Evolutionary conservation across 2,888 invertebrate genomes (phyloP).

Genomic region (Eupithecia vulgata): DNA sequence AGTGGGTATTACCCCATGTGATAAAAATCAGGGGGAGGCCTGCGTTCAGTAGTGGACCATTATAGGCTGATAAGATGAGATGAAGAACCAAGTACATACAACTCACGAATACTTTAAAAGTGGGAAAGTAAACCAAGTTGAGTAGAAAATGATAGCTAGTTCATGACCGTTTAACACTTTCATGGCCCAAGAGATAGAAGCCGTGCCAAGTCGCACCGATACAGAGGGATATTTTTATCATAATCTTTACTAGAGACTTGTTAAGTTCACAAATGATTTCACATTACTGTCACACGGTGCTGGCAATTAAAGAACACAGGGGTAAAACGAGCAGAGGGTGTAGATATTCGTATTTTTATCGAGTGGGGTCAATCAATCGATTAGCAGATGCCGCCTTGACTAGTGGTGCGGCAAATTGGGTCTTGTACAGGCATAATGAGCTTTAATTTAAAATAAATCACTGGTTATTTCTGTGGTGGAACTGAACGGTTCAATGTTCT

Average conservation of each 20-base stretch:
- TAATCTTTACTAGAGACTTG: constrained; percentile 23
- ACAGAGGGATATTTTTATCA: too few relatives aligned
- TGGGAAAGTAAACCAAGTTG: neutral
- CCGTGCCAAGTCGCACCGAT: too few relatives aligned
- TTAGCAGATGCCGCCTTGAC: constrained; percentile 81
- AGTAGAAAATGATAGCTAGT: neutral
- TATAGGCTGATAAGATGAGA: too few relatives aligned
- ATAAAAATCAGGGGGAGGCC: too few relatives aligned
- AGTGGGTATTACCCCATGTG: too few relatives aligned
- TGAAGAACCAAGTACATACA: neutral
- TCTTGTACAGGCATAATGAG: constrained; percentile 69
- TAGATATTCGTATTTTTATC: constrained; percentile 65
- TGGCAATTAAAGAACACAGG: constrained; percentile 60
- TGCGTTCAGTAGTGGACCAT: too few relatives aligned
- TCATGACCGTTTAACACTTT: neutral
- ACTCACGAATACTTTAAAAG: neutral
- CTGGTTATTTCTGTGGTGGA: constrained; percentile 29
- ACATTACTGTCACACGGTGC: constrained; percentile 46
- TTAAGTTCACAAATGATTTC: constrained; percentile 37
- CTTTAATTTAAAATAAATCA: constrained; percentile 54
- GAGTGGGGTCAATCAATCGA: constrained; percentile 74
- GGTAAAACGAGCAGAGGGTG: constrained; percentile 61
- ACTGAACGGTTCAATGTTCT: constrained; percentile 6
- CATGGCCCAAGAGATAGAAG: too few relatives aligned
- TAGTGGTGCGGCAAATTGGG: constrained; percentile 80